phyloP scores from a whole-genome alignment of 2,113 vertebrate genomes.

The Cyrtonyx montezumae region DNA sequence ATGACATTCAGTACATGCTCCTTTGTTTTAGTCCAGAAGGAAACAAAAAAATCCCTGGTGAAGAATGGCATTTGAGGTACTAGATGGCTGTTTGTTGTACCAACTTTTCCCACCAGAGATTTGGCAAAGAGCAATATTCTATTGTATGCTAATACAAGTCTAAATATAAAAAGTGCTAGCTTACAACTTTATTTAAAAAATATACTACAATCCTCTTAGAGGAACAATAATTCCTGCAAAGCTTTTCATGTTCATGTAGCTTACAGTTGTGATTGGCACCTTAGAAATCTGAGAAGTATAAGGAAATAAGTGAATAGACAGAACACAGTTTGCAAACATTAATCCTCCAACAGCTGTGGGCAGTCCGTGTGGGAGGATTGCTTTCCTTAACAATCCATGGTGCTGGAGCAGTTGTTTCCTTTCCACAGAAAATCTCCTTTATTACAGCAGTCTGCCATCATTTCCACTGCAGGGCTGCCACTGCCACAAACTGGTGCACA shows the following conservation, averaged over 20 bases:
- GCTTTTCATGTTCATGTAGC: constrained; percentile 16
- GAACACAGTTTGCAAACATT: not conserved
- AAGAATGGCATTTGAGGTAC: constrained; percentile 42
- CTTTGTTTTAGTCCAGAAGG: constrained; percentile 10
- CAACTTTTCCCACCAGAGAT: constrained; percentile 21
- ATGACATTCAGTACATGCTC: not conserved
- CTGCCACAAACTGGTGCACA: rapidly evolving
- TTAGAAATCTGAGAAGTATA: constrained; percentile 25
- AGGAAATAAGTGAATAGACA: constrained; percentile 10
- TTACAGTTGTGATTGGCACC: constrained; percentile 15
- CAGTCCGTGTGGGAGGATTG: not conserved
- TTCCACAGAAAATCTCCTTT: not conserved
- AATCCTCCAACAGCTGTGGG: constrained; percentile 29
- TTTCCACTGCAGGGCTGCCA: not conserved
- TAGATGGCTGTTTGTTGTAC: not conserved
- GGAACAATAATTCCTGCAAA: constrained; percentile 8
- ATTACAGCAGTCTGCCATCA: not conserved
- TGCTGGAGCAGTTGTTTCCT: not conserved
- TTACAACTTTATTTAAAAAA: constrained; percentile 36
- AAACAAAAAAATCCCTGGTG: not conserved
- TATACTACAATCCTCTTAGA: not conserved
- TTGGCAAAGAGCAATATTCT: constrained; percentile 22
- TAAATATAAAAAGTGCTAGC: constrained; percentile 8
- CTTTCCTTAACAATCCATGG: not conserved
- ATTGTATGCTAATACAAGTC: constrained; percentile 29